phyloP scores from a whole-genome alignment of 2,888 invertebrate genomes.

The Ferrisia virgata region DNA sequence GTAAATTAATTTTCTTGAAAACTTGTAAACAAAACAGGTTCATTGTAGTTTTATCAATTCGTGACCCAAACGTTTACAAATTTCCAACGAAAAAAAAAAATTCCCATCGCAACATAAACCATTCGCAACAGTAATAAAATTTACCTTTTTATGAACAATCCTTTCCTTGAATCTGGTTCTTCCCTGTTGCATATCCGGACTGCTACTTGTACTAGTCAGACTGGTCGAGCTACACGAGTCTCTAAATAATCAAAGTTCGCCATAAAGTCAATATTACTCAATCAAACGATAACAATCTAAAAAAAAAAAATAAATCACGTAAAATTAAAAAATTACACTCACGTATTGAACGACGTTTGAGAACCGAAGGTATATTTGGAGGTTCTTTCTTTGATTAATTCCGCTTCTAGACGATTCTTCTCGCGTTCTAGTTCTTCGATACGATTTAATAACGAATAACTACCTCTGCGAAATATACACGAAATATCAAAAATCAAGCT shows the following conservation, averaged over 20 bases:
- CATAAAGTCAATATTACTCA: too few relatives aligned
- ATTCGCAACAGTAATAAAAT: neutral
- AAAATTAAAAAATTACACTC: neutral
- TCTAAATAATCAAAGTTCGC: neutral
- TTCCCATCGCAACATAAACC: neutral
- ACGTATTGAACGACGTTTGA: neutral
- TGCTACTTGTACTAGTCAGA: constrained; percentile 9
- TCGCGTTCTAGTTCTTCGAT: constrained; percentile 38
- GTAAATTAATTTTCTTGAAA: too few relatives aligned
- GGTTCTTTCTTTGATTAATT: constrained; percentile 36
- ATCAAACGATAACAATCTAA: neutral
- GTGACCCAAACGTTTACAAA: too few relatives aligned
- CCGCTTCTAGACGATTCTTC: constrained; percentile 28
- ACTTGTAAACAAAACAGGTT: too few relatives aligned
- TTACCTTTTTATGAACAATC: constrained; percentile 26
- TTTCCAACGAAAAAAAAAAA: neutral
- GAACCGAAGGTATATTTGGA: neutral
- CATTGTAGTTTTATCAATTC: too few relatives aligned
- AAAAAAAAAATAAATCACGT: neutral
- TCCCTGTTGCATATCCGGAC: constrained; percentile 7
- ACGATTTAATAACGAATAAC: constrained; percentile 22
- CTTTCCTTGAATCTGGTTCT: constrained; percentile 29
- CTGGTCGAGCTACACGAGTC: constrained; percentile 38
- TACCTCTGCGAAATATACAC: constrained; percentile 5
- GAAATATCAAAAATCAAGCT: neutral